A percentile compares a stretch with the other conserved stretches of the same genome.
These are phyloP conservation scores for Drosophila niveifrons DNA, from an alignment of 2,888 invertebrate species.

Conservation along the genomic window DNA sequence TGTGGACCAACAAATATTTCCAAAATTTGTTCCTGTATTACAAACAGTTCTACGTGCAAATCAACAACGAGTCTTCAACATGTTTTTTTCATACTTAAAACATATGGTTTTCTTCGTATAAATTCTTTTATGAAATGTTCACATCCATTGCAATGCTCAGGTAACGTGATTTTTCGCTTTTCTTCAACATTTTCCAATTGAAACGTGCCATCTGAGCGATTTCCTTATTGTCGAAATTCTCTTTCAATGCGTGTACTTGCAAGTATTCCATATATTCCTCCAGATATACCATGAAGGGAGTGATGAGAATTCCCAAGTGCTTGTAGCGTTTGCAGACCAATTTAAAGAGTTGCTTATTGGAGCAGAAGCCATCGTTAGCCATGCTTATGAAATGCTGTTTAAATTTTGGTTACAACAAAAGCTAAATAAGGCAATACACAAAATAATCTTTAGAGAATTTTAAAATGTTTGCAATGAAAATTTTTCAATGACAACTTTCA, in stretches of 20 bases:
- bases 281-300: neutral
- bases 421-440: neutral
- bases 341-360: neutral
- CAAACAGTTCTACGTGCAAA: neutral
- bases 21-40: neutral
- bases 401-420: neutral
- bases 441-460: neutral
- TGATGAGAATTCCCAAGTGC: neutral
- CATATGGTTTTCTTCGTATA: no score
- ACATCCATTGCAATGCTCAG: neutral
- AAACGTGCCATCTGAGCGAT: neutral
- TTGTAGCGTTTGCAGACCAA: neutral
- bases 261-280: slow-evolving; percentile 1
- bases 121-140: neutral
- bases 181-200: neutral
- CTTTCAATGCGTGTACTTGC: neutral
- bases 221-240: neutral
- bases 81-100: neutral
- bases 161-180: neutral
- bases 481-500: slow-evolving; percentile 3
- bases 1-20: neutral
- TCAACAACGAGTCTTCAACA: neutral
- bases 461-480: neutral
- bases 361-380: neutral
- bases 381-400: neutral